A percentile compares a stretch with the other conserved stretches of the same genome.
These are phyloP conservation scores for Dusona sp. DNA, from an alignment of 2,888 invertebrate genomes.

Conservation along the genomic window DNA sequence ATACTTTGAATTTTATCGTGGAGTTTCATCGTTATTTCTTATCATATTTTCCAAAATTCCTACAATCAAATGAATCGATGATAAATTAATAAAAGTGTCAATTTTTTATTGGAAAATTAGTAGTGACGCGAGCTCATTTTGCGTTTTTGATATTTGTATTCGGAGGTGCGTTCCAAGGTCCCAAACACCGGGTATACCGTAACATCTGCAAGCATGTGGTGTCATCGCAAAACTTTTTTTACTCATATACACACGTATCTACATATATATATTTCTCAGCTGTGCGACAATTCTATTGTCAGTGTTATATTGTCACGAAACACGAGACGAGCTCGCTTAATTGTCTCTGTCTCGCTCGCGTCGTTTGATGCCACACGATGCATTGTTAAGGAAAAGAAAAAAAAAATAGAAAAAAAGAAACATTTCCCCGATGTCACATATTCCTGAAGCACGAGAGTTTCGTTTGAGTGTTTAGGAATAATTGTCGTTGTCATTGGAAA, in stretches of 20 bases:
- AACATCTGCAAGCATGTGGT: constrained; percentile 53
- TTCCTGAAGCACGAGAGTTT: constrained; percentile 2
- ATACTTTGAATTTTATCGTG: background rate
- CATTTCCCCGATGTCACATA: constrained; percentile 6
- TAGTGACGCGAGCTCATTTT: background rate
- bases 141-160: constrained; percentile 1
- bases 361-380: constrained; percentile 33
- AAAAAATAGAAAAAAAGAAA: background rate
- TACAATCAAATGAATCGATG: background rate
- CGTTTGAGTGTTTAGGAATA: constrained; percentile 47
- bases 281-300: constrained; percentile 62
- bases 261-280: constrained; percentile 18
- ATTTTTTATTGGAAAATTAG: background rate
- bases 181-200: constrained; percentile 25
- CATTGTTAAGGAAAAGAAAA: constrained; percentile 47
- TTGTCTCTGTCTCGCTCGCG: constrained; percentile 51
- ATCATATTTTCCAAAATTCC: background rate
- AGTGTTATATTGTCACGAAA: constrained; percentile 51
- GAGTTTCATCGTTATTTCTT: no score
- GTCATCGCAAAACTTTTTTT: constrained; percentile 24
- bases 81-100: background rate
- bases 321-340: constrained; percentile 46
- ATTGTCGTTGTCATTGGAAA: constrained; percentile 40
- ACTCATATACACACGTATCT: background rate
- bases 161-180: constrained; percentile 41